These are phyloP conservation scores for Cepaea hortensis DNA, from an alignment of 2,888 invertebrate species.

Conservation along the genomic window DNA sequence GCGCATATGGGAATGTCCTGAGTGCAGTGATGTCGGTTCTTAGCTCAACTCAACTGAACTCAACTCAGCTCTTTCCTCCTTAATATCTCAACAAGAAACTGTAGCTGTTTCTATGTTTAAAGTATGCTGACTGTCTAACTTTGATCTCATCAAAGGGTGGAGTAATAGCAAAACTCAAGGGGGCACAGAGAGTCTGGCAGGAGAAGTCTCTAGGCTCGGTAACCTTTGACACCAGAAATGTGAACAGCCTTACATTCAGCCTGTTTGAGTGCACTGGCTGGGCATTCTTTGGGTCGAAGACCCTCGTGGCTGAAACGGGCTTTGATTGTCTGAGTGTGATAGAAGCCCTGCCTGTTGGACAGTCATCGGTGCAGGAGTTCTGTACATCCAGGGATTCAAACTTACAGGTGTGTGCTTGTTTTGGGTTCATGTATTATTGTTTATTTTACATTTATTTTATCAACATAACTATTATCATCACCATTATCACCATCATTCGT, in stretches of 20 bases:
- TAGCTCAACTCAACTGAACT: too few relatives aligned
- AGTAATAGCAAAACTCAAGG: conserved; percentile 55
- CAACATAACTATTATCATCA: too few relatives aligned
- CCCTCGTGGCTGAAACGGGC: conserved; percentile 46
- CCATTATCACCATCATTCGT: too few relatives aligned
- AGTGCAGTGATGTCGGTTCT: too few relatives aligned
- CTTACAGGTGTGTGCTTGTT: conserved; percentile 61
- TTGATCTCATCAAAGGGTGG: background rate
- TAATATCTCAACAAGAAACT: too few relatives aligned
- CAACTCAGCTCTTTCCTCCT: too few relatives aligned
- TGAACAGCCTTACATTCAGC: conserved; percentile 69
- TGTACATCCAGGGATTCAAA: conserved; percentile 50
- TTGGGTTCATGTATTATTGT: background rate
- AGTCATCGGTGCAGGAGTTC: conserved; percentile 5
- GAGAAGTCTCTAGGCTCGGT: conserved; percentile 72
- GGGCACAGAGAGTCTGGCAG: conserved; percentile 58
- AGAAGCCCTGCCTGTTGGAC: conserved; percentile 28
- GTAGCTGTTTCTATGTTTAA: too few relatives aligned
- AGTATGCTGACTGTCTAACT: too few relatives aligned
- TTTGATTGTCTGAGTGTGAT: conserved; percentile 46
- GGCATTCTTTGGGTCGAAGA: conserved; percentile 68
- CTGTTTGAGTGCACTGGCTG: conserved; percentile 72
- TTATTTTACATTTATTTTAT: background rate
- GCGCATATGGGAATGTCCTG: too few relatives aligned
- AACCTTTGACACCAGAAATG: conserved; percentile 75